Percentiles rank a stretch among this genome's conserved stretches.
Evolutionary conservation across 2,113 vertebrate species (phyloP).

Genomic region (Tupaia chinensis): DNA sequence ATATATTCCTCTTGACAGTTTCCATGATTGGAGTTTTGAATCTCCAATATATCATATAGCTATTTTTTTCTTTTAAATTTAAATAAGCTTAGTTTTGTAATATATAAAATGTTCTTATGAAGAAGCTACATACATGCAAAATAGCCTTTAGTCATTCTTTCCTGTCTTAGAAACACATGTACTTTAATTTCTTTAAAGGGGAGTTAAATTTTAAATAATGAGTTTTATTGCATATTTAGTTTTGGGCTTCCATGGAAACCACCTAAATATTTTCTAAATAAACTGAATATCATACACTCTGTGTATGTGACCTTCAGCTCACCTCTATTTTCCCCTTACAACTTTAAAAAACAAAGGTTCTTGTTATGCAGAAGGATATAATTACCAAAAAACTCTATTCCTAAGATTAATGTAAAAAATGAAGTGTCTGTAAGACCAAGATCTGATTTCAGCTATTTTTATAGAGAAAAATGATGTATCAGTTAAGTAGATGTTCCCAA

Average conservation of each 20-base stretch:
- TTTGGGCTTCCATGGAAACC: slow-evolving; percentile 58
- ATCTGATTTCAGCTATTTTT: neutral
- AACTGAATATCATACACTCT: slow-evolving; percentile 64
- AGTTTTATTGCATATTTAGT: slow-evolving; percentile 70
- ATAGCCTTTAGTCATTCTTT: neutral
- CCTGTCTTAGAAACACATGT: slow-evolving; percentile 12
- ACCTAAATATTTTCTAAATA: slow-evolving; percentile 73
- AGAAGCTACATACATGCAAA: neutral
- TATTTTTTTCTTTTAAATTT: slow-evolving; percentile 10
- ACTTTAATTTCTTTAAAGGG: neutral
- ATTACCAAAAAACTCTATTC: neutral
- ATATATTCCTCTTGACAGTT: neutral
- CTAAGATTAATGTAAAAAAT: neutral
- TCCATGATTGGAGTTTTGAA: neutral
- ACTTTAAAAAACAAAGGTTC: neutral
- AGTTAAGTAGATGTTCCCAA: neutral
- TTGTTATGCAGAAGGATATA: neutral
- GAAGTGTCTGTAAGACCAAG: fast-evolving
- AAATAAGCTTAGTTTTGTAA: neutral
- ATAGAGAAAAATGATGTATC: neutral
- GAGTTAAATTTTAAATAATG: slow-evolving; percentile 74
- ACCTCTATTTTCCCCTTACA: neutral
- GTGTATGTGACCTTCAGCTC: slow-evolving; percentile 23
- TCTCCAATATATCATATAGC: neutral
- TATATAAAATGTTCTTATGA: neutral